Conservation (phyloP, 1,140 invertebrate genomes). For the Leptinotarsa defecta region DNA sequence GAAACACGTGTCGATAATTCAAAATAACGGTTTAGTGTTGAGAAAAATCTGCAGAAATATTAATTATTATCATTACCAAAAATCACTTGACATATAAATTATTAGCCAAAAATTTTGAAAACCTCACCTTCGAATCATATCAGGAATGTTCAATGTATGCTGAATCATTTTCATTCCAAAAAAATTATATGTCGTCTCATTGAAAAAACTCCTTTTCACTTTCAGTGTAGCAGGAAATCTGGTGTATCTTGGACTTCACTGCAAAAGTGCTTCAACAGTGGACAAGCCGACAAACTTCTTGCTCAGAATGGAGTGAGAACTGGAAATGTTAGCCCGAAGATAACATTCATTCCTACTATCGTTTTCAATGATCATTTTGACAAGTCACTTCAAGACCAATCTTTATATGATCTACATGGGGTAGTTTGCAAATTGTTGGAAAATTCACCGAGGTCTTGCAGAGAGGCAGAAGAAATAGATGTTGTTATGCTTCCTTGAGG, state of each 20-base stretch:
- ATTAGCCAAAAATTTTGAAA: too few species aligned
- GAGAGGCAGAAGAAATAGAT: not conserved
- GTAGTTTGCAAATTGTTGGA: slow-evolving; percentile 33
- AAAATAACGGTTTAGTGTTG: too few species aligned
- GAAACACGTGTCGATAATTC: too few species aligned
- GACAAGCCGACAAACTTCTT: slow-evolving; percentile 59
- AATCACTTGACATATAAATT: too few species aligned
- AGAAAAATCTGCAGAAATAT: too few species aligned
- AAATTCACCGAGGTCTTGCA: not conserved
- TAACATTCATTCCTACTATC: slow-evolving; percentile 66
- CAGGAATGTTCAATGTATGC: too few species aligned
- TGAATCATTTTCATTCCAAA: too few species aligned
- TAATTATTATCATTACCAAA: too few species aligned
- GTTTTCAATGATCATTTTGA: slow-evolving; percentile 59
- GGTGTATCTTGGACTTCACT: slow-evolving; percentile 51
- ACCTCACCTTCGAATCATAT: too few species aligned
- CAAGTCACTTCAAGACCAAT: slow-evolving; percentile 28
- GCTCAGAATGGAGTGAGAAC: slow-evolving; percentile 63
- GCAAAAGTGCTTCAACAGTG: slow-evolving; percentile 52
- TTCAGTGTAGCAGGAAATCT: slow-evolving; percentile 59
- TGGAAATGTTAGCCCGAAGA: slow-evolving; percentile 54
- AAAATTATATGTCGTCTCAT: not conserved
- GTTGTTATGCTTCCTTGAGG: too few species aligned
- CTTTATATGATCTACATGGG: slow-evolving; percentile 35
- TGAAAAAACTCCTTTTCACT: not conserved